Evolutionary conservation across 2,888 invertebrate species (phyloP), one percentile per base, ranked within the genome.

Genomic region (Epinotia brunnichana): DNA sequence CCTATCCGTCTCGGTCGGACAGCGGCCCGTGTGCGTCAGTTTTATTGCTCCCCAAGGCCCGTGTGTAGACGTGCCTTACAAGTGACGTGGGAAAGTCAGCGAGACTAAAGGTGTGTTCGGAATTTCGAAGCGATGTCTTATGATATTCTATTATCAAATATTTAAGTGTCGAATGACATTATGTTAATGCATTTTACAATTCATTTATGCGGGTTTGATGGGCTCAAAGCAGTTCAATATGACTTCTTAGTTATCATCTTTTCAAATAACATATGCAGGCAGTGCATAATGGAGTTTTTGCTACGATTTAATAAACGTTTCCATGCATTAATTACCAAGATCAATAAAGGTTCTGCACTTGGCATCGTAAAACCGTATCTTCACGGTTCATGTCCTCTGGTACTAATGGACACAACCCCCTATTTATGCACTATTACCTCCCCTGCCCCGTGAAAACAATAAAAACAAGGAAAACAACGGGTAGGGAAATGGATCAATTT

Each of bases 381-480:
- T 63, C 59, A 66, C 56, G 21, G 54, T 57, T 3, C 11, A n/a
- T 44, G 7, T 9, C 10, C 39, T 48, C 11, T 53, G 51, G 70
- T 57, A 15, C 39, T 70, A 70, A 70, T 70, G 64, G 70, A 29
- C 44, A 51, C 24, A 57, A 35, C 66, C 62, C 35, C n/a, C 69
- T 39, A 57, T 57, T 61, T 60, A 71, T 71, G 71, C 71, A 71
- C 70, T 64, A 72, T 67, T 61, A 48, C 67, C 39, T 56, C 59
- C 67, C 56, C 51, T 5, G 15, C 24, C 41, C 51, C 68, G 60
- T 35, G 41, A 59, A 60, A 64, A 54, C 54, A 54, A 64, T 64
- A 66, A 66, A 62, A 73, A 73, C 59, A 69, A 73, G 62, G 59
- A 53, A 51, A 68, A 63, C 51, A 51, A 57, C 39, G 19, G 19